Conservation (phyloP, 2,113 vertebrate genomes). For the Arothron firmamentum region DNA sequence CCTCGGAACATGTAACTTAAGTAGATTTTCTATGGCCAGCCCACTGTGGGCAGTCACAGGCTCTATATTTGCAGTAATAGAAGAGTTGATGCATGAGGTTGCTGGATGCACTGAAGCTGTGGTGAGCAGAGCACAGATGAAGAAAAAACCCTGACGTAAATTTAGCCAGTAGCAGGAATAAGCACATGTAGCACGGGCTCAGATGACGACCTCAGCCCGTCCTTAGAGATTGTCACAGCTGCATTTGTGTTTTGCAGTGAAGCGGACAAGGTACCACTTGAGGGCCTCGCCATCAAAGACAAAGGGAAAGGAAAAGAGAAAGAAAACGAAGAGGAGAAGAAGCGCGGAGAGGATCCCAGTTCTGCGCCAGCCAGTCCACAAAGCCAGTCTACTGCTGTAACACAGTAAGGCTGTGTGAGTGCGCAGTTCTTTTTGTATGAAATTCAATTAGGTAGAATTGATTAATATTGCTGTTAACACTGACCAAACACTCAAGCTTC, state of each 20-base stretch:
- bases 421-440: not conserved
- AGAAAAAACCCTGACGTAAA: not conserved
- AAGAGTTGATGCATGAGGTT: not conserved
- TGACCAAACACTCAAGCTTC: too few species aligned
- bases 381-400: constrained; percentile 36
- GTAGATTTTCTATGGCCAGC: not conserved
- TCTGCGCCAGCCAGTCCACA: constrained; percentile 37
- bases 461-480: not conserved
- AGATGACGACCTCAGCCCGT: not conserved
- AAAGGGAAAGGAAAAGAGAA: constrained; percentile 37
- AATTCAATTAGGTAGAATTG: not conserved
- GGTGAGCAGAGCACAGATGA: not conserved
- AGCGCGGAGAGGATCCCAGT: constrained; percentile 34
- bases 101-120: constrained; percentile 1
- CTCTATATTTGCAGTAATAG: not conserved
- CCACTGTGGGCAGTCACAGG: not conserved
- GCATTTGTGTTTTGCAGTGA: constrained; percentile 46
- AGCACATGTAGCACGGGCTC: not conserved
- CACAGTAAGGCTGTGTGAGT: constrained; percentile 52
- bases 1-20: not conserved
- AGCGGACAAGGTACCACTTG: constrained; percentile 41
- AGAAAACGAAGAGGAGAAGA: constrained; percentile 34
- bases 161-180: not conserved
- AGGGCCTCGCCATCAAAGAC: constrained; percentile 42
- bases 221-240: not conserved